Evolutionary conservation across 2,113 vertebrate genomes (phyloP).

Genomic region (Octodon degus): DNA sequence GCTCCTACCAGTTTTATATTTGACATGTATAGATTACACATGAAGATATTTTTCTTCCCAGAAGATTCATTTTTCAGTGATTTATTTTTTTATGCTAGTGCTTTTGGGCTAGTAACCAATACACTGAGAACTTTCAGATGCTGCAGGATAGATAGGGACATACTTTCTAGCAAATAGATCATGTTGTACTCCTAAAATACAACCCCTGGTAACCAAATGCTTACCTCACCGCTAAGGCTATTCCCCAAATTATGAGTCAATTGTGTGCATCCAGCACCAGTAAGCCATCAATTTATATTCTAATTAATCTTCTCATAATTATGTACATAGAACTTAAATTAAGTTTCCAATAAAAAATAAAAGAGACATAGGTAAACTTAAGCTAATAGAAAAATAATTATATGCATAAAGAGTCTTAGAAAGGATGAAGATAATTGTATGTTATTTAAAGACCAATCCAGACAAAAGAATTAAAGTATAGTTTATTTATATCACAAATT

Average conservation of each 20-base stretch:
- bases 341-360: conserved; percentile 10
- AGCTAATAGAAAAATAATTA: background rate
- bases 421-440: conserved; percentile 32
- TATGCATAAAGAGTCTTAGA: conserved; percentile 5
- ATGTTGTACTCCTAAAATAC: background rate
- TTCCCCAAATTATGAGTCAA: background rate
- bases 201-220: background rate
- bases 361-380: background rate
- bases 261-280: background rate
- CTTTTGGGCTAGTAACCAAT: conserved; percentile 1
- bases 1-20: conserved; percentile 43
- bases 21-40: background rate
- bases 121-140: background rate
- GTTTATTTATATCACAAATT: conserved; percentile 57
- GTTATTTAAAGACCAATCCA: conserved; percentile 25
- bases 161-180: background rate
- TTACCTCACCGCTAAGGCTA: background rate
- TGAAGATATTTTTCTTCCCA: background rate
- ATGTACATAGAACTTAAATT: background rate
- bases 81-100: background rate
- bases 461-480: conserved; percentile 52
- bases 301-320: conserved; percentile 18
- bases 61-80: conserved; percentile 13
- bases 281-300: background rate
- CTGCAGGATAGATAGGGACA: background rate